phyloP scores from a whole-genome alignment of 2,113 vertebrate genomes.

The Ursus arctos region DNA sequence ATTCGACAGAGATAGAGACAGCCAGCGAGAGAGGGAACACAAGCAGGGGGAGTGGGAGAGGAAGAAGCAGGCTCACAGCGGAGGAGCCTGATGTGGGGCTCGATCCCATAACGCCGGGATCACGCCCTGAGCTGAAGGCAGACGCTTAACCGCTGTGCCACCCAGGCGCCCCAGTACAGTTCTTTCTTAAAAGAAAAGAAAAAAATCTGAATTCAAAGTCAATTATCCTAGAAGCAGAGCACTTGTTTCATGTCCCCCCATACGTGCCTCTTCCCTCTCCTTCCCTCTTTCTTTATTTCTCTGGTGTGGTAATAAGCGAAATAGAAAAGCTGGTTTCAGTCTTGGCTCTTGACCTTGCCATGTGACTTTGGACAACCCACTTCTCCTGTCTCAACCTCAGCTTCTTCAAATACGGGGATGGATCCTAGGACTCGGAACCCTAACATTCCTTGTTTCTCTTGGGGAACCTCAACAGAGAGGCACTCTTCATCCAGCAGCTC shows the following conservation, averaged over 20 bases:
- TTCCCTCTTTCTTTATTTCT: background rate
- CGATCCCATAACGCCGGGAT: too few relatives aligned
- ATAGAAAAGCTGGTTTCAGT: background rate
- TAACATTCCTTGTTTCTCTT: background rate
- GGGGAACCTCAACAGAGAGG: background rate
- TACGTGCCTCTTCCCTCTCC: background rate
- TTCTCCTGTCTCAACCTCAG: background rate
- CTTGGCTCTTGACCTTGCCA: background rate
- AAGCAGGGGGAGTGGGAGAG: too few relatives aligned
- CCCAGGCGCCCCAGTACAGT: background rate
- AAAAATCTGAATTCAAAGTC: background rate
- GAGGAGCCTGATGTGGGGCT: too few relatives aligned
- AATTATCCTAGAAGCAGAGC: background rate
- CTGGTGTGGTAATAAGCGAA: background rate
- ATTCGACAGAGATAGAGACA: too few relatives aligned
- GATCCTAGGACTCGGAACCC: background rate
- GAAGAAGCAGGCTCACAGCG: too few relatives aligned
- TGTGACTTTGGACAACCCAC: background rate
- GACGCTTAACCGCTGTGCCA: too few relatives aligned
- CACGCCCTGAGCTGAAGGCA: too few relatives aligned
- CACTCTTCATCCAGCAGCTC: accelerated
- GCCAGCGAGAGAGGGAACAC: too few relatives aligned
- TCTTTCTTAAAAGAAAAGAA: background rate
- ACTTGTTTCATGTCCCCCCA: accelerated
- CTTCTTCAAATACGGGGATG: background rate